These are phyloP conservation scores for Rotaria macrura DNA, from an alignment of 2,888 invertebrate species.

Conservation along the genomic window DNA sequence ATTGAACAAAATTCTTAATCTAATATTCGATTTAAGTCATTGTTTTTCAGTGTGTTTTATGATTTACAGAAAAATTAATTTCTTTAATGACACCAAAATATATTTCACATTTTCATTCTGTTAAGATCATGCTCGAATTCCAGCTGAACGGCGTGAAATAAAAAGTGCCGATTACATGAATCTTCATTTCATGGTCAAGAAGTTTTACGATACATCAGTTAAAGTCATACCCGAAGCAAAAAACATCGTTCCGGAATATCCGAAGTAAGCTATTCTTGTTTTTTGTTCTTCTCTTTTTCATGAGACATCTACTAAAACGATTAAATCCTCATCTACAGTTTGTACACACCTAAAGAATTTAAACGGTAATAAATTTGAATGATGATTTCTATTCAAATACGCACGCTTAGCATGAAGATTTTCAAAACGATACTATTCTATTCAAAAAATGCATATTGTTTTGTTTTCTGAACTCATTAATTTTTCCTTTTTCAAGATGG, in stretches of 20 bases:
- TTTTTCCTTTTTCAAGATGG: conserved; percentile 57
- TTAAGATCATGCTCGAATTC: conserved; percentile 72
- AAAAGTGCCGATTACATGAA: conserved; percentile 99
- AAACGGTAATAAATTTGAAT: background rate
- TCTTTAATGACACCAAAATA: too few relatives aligned
- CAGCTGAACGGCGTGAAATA: conserved; percentile 64
- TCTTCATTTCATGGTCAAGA: conserved; percentile 95
- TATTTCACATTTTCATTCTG: too few relatives aligned
- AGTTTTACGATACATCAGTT: conserved; percentile 93
- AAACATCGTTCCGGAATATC: conserved; percentile 92
- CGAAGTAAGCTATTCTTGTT: conserved; percentile 57
- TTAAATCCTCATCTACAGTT: background rate
- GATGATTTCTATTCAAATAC: background rate
- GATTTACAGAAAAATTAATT: too few relatives aligned
- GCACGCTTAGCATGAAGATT: background rate
- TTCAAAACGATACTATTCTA: too few relatives aligned
- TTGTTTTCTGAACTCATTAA: background rate
- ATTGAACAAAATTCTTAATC: too few relatives aligned
- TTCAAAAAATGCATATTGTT: too few relatives aligned
- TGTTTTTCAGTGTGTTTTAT: too few relatives aligned
- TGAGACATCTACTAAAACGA: too few relatives aligned
- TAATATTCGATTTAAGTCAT: too few relatives aligned
- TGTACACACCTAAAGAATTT: background rate
- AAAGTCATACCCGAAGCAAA: conserved; percentile 83
- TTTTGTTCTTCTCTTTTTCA: background rate